These are phyloP conservation scores for Trachops cirrhosus DNA, from an alignment of 2,797 vertebrate genomes.

Conservation along the genomic window DNA sequence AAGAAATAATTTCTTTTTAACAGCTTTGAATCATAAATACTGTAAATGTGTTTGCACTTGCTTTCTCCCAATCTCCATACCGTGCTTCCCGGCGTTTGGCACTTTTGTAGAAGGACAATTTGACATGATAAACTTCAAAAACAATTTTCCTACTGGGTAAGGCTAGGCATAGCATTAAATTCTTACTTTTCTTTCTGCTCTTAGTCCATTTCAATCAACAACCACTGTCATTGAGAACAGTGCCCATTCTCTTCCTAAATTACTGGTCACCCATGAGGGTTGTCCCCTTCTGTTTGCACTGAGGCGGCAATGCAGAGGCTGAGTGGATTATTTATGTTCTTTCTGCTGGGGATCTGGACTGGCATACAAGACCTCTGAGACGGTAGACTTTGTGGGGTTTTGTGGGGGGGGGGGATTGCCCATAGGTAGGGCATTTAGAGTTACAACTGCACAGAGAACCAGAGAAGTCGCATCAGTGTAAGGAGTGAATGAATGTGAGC, in stretches of 20 bases:
- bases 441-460: neutral
- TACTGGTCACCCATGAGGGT: neutral
- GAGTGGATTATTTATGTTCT: neutral
- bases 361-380: neutral
- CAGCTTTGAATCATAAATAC: neutral
- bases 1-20: neutral
- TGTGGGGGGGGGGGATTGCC: neutral
- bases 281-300: neutral
- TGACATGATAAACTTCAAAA: conserved; percentile 12
- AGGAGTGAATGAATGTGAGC: neutral
- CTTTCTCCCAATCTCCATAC: neutral
- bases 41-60: neutral
- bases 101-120: conserved; percentile 2
- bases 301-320: neutral
- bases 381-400: neutral
- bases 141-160: neutral
- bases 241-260: neutral
- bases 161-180: neutral
- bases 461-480: neutral
- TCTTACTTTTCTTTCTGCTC: neutral
- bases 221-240: neutral
- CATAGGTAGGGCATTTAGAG: neutral
- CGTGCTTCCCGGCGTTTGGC: neutral
- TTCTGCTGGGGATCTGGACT: neutral
- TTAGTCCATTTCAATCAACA: neutral